Evolutionary conservation across 2,888 invertebrate genomes (phyloP).

Genomic region (Acanthosepion pharaonis): DNA sequence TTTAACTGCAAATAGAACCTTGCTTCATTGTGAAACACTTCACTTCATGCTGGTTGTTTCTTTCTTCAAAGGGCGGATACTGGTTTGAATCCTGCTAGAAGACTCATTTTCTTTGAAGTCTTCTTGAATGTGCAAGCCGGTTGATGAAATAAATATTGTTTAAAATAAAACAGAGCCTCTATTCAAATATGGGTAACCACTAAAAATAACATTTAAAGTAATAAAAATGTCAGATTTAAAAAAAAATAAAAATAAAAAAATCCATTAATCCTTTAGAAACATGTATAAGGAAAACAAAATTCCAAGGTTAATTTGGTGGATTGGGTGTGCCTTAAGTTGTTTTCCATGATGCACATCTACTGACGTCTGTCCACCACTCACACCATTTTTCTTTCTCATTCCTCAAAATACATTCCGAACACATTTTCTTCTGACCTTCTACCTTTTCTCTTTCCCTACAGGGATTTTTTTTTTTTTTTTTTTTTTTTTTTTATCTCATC

Average conservation of each 20-base stretch:
- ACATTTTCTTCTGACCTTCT: not conserved
- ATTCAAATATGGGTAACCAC: no score
- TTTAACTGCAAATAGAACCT: not conserved
- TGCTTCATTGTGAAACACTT: no score
- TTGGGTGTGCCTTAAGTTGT: not conserved
- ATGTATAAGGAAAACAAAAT: not conserved
- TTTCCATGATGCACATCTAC: not conserved
- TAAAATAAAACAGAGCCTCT: no score
- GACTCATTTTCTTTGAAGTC: no score
- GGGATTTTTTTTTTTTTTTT: not conserved
- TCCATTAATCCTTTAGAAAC: not conserved
- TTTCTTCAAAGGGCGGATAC: not conserved
- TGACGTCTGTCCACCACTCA: not conserved
- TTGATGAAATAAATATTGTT: no score
- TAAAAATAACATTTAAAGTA: not conserved
- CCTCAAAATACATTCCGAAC: conserved; percentile 33
- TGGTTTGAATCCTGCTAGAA: no score
- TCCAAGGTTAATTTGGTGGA: not conserved
- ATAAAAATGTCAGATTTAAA: not conserved
- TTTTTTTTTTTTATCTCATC: not conserved
- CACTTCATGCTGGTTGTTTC: not conserved
- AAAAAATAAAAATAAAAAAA: not conserved
- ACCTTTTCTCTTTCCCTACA: not conserved
- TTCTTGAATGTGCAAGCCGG: no score
- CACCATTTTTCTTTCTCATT: not conserved